Conservation (phyloP, 2,888 invertebrate genomes). For the Gonocerus acuteangulatus region DNA sequence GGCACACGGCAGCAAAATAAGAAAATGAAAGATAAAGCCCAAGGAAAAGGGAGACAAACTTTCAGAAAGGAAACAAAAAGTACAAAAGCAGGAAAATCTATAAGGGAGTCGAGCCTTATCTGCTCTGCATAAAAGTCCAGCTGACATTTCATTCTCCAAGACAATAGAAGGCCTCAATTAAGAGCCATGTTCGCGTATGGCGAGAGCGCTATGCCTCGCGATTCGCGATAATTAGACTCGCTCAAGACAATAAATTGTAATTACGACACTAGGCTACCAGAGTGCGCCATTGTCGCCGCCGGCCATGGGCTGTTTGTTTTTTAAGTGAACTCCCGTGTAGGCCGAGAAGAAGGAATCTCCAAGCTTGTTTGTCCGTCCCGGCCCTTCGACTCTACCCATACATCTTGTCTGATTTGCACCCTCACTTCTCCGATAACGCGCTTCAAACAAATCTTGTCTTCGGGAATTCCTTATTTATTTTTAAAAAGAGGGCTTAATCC, state of each 20-base stretch:
- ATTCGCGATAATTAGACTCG: not conserved
- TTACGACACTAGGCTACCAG: constrained; percentile 1
- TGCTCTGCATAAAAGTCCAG: not conserved
- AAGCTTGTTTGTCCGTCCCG: too few species aligned
- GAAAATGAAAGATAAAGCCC: not conserved
- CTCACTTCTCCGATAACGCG: too few species aligned
- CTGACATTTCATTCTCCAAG: not conserved
- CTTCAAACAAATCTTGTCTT: too few species aligned
- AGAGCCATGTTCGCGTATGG: not conserved
- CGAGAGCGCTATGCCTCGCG: not conserved
- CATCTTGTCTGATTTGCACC: too few species aligned
- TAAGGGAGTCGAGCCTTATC: not conserved
- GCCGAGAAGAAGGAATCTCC: too few species aligned
- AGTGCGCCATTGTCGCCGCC: not conserved
- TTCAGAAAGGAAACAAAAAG: not conserved
- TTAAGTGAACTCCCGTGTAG: too few species aligned
- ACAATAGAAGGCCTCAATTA: not conserved
- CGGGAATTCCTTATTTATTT: too few species aligned
- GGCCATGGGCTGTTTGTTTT: too few species aligned
- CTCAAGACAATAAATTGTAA: not conserved
- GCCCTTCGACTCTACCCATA: too few species aligned
- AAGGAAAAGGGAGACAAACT: not conserved
- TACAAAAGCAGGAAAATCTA: not conserved
- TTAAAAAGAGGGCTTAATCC: too few species aligned
- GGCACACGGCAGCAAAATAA: not conserved